Conservation (phyloP, 2,888 invertebrate genomes). For the Megastigmus dorsalis region DNA sequence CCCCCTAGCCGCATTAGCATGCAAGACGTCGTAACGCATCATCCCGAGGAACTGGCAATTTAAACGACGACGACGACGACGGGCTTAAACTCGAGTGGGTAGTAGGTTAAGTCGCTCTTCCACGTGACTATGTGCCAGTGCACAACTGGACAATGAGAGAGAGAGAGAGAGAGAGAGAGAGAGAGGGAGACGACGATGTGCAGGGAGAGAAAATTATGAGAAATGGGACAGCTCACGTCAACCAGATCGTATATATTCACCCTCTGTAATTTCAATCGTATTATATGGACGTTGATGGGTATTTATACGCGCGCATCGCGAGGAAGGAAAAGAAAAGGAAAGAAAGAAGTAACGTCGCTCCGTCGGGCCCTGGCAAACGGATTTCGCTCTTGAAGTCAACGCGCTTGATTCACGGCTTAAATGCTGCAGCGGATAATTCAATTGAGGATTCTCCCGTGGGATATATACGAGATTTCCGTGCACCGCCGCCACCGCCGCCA, state of each 20-base stretch:
- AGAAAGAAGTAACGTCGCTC: background rate
- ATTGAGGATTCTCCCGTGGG: background rate
- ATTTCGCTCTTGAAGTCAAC: background rate
- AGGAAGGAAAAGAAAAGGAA: too few species aligned
- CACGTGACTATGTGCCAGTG: too few species aligned
- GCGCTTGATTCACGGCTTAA: background rate
- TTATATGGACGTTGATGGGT: too few species aligned
- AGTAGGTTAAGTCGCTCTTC: too few species aligned
- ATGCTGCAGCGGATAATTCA: background rate
- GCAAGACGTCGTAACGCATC: slow-evolving; percentile 1
- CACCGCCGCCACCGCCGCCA: too few species aligned
- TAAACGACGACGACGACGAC: too few species aligned
- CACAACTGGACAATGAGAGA: too few species aligned
- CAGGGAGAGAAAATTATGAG: background rate
- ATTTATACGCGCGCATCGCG: too few species aligned
- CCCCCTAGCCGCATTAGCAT: slow-evolving; percentile 10
- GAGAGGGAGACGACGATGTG: background rate
- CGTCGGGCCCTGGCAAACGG: background rate
- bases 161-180: too few species aligned
- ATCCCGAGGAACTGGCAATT: background rate
- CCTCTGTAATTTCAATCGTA: background rate
- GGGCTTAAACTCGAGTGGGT: too few species aligned
- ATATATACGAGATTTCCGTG: background rate
- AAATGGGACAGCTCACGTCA: background rate
- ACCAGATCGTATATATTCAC: background rate